Percentiles rank a stretch among this genome's conserved stretches.
Evolutionary conservation across 2,113 vertebrate species (phyloP).

Genomic region (human): DNA sequence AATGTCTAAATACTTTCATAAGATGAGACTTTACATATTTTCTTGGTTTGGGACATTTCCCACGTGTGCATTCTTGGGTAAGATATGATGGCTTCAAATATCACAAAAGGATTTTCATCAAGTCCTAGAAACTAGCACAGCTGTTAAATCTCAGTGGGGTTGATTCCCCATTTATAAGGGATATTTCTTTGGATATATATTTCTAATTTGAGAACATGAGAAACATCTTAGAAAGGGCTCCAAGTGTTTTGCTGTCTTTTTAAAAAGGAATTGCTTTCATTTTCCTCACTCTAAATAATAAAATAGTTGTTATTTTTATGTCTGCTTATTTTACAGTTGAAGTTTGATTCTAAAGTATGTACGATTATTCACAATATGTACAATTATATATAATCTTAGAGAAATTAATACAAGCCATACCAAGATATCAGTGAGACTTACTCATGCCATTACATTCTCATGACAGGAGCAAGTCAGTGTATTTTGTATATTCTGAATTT

Average conservation of each 20-base stretch:
- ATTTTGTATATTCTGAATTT: conserved; percentile 17
- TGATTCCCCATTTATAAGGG: conserved; percentile 50
- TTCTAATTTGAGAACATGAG: conserved; percentile 63
- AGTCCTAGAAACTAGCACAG: conserved; percentile 41
- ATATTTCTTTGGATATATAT: conserved; percentile 58
- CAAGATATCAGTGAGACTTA: not conserved
- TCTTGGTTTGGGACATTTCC: conserved; percentile 40
- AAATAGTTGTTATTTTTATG: not conserved
- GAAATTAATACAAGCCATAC: not conserved
- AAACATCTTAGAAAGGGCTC: conserved; percentile 51
- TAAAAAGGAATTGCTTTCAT: conserved; percentile 16
- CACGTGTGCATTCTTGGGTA: conserved; percentile 30
- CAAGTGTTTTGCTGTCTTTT: conserved; percentile 44
- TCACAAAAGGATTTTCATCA: conserved; percentile 62
- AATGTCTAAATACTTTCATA: conserved; percentile 49
- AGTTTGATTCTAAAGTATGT: conserved; percentile 3
- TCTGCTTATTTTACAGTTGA: conserved; percentile 24
- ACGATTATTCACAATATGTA: conserved; percentile 12
- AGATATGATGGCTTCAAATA: conserved; percentile 50
- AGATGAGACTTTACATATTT: conserved; percentile 43
- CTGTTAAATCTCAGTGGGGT: conserved; percentile 60
- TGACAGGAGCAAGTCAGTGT: not conserved
- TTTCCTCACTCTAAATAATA: conserved; percentile 28
- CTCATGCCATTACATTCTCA: not conserved
- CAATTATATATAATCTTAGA: not conserved